Percentiles rank a stretch among this genome's conserved stretches.
Evolutionary conservation across 2,113 vertebrate species (phyloP).

Genomic region (Silurus glanis): DNA sequence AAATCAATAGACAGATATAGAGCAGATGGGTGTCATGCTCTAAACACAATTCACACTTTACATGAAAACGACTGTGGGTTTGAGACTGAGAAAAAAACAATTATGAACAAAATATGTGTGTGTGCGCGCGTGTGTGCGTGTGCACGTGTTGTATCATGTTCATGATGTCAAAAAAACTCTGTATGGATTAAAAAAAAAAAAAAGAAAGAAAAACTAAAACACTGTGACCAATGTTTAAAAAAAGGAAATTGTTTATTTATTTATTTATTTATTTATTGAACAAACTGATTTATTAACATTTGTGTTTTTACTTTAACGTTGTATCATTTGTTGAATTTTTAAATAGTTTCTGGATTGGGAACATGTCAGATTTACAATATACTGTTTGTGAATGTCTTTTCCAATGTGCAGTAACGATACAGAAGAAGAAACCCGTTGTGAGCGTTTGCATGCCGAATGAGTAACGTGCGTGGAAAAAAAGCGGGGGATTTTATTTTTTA

Average conservation of each 20-base stretch:
- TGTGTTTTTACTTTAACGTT: slow-evolving; percentile 58
- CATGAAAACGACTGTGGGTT: neutral
- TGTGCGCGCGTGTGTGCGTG: slow-evolving; percentile 59
- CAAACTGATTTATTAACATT: too few species aligned
- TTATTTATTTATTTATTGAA: slow-evolving; percentile 57
- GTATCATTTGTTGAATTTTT: slow-evolving; percentile 29
- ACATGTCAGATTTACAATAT: slow-evolving; percentile 64
- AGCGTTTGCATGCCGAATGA: slow-evolving; percentile 78
- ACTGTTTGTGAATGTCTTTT: slow-evolving; percentile 64
- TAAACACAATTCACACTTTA: slow-evolving; percentile 3
- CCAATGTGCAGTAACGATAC: slow-evolving; percentile 69
- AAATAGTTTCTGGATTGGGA: slow-evolving; percentile 61
- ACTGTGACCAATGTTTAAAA: slow-evolving; percentile 77
- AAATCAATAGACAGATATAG: slow-evolving; percentile 2
- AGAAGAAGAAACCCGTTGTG: slow-evolving; percentile 65
- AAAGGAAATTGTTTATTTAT: slow-evolving; percentile 62
- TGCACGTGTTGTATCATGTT: slow-evolving; percentile 57
- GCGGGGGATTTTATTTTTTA: slow-evolving; percentile 65
- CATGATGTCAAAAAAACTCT: slow-evolving; percentile 64
- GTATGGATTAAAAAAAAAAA: slow-evolving; percentile 41
- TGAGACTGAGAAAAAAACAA: slow-evolving; percentile 40
- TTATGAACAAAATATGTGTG: slow-evolving; percentile 53
- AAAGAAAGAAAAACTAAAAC: slow-evolving; percentile 63
- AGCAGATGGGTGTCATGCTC: slow-evolving; percentile 60
- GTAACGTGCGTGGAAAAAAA: slow-evolving; percentile 61